phyloP scores from a whole-genome alignment of 2,888 invertebrate species.

The Scaptomyza parva region DNA sequence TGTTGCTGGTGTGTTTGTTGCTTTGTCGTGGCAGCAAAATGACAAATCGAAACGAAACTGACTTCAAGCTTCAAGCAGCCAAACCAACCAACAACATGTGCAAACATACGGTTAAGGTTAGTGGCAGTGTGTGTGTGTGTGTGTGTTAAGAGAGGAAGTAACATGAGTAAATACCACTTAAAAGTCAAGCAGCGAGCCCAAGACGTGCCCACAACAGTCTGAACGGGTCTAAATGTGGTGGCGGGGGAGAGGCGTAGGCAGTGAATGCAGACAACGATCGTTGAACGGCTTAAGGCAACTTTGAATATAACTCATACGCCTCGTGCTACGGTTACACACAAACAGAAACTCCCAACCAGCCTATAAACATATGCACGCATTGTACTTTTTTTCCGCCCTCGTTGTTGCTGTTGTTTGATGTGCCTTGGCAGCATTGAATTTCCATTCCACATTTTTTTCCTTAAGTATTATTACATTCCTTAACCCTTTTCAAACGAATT shows the following conservation, averaged over 20 bases:
- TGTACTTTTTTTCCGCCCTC: conserved; percentile 30
- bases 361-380: conserved; percentile 40
- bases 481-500: conserved; percentile 80
- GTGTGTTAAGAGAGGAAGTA: conserved; percentile 9
- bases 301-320: conserved; percentile 76
- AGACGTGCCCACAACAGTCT: conserved; percentile 53
- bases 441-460: conserved; percentile 73
- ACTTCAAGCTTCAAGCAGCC: no score
- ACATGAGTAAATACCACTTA: conserved; percentile 79
- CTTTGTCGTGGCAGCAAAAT: conserved; percentile 72
- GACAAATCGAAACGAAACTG: conserved; percentile 74
- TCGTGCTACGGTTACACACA: conserved; percentile 41
- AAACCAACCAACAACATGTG: conserved; percentile 43
- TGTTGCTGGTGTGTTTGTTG: conserved; percentile 16
- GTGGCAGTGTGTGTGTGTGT: background rate
- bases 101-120: conserved; percentile 5
- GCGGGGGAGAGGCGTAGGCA: conserved; percentile 22
- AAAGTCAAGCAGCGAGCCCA: conserved; percentile 70
- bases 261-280: conserved; percentile 32
- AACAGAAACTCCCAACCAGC: conserved; percentile 18
- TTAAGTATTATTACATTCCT: conserved; percentile 79
- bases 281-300: conserved; percentile 65
- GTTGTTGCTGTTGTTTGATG: conserved; percentile 32
- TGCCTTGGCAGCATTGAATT: conserved; percentile 65
- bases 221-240: conserved; percentile 4